These are phyloP conservation scores for Elysia crispata DNA, from an alignment of 2,888 invertebrate species.

Conservation along the genomic window DNA sequence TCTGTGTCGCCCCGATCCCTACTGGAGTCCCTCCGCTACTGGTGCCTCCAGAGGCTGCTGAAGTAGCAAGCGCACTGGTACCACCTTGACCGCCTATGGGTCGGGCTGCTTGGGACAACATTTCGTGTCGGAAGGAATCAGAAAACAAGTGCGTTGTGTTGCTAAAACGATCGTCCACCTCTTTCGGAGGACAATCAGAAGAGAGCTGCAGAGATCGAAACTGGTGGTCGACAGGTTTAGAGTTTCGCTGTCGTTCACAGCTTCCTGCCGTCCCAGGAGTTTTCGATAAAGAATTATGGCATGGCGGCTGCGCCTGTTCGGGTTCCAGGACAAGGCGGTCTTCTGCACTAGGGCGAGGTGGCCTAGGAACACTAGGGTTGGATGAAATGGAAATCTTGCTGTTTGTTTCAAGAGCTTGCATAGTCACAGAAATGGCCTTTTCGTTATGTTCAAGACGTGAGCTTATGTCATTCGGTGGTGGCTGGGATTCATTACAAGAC, in stretches of 20 bases:
- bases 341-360: neutral
- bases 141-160: conserved; percentile 52
- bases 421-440: conserved; percentile 20
- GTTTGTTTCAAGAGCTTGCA: neutral
- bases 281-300: too few species aligned
- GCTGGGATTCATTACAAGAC: conserved; percentile 23
- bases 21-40: conserved; percentile 9
- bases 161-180: conserved; percentile 50
- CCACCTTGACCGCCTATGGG: too few species aligned
- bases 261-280: too few species aligned
- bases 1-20: conserved; percentile 20
- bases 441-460: conserved; percentile 29
- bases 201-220: conserved; percentile 30
- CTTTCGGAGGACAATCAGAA: conserved; percentile 44
- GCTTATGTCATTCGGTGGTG: neutral
- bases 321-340: conserved; percentile 11
- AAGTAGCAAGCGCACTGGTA: too few species aligned
- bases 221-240: conserved; percentile 9
- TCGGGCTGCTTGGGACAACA: conserved; percentile 26
- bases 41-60: neutral
- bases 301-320: too few species aligned
- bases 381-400: too few species aligned
- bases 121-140: conserved; percentile 42
- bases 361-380: neutral
- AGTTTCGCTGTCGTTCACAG: too few species aligned